phyloP scores from a whole-genome alignment of 1,140 invertebrate species.

The Rhagoletis pomonella region DNA sequence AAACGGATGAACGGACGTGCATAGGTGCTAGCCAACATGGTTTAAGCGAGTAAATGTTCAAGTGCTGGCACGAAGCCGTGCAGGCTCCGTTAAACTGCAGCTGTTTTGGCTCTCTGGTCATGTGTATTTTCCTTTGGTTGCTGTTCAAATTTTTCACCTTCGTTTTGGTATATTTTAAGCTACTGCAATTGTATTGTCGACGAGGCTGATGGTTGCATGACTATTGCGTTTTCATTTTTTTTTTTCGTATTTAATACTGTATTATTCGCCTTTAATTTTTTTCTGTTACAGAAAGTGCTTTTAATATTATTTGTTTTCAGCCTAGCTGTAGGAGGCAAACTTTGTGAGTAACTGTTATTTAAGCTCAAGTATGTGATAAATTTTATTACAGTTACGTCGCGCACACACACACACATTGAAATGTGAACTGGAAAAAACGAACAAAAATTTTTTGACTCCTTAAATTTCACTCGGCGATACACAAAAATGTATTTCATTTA shows the following conservation, averaged over 20 bases:
- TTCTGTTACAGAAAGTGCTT: neutral
- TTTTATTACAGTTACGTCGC: neutral
- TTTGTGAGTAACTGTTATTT: constrained; percentile 10
- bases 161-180: too few relatives aligned
- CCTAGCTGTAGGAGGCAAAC: neutral
- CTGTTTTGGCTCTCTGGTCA: too few relatives aligned
- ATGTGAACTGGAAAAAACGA: neutral
- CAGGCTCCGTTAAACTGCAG: neutral
- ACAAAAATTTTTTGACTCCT: constrained; percentile 11
- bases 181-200: constrained; percentile 10
- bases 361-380: constrained; percentile 35
- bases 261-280: constrained; percentile 19
- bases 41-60: neutral
- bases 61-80: neutral
- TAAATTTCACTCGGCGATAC: constrained; percentile 3
- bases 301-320: neutral
- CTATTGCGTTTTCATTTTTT: neutral
- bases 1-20: neutral
- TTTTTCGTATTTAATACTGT: neutral
- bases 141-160: neutral
- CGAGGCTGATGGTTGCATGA: neutral
- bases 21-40: neutral
- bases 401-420: neutral
- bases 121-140: neutral
- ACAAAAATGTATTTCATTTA: neutral